Evolutionary conservation across 2,113 vertebrate genomes (phyloP).

Genomic region (Erythrocercus mccallii): DNA sequence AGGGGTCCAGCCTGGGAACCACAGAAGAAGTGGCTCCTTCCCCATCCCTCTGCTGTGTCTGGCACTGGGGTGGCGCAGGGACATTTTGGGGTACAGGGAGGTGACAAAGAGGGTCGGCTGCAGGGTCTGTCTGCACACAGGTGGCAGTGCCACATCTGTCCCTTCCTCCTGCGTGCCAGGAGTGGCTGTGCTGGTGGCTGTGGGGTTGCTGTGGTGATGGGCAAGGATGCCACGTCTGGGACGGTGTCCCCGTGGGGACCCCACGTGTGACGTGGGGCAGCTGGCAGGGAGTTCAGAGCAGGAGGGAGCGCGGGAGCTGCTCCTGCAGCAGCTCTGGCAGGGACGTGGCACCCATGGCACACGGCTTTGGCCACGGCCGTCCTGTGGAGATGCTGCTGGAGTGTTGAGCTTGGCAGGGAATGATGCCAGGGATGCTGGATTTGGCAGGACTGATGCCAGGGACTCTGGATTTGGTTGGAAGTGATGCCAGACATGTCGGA

Average conservation of each 20-base stretch:
- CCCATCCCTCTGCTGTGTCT: rapidly evolving
- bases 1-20: not conserved
- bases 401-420: not conserved
- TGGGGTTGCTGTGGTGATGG: rapidly evolving
- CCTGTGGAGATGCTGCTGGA: not conserved
- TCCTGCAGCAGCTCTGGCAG: not conserved
- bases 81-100: rapidly evolving
- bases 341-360: rapidly evolving
- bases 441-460: too few relatives aligned
- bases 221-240: rapidly evolving
- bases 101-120: rapidly evolving
- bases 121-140: not conserved
- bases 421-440: not conserved
- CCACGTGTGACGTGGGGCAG: rapidly evolving
- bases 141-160: not conserved
- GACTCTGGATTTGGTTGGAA: not conserved
- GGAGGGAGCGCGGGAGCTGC: rapidly evolving
- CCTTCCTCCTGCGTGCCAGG: not conserved
- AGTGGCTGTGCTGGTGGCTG: rapidly evolving
- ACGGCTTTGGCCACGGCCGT: rapidly evolving
- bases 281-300: not conserved
- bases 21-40: not conserved
- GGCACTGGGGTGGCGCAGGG: not conserved
- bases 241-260: rapidly evolving
- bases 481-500: not conserved